phyloP scores from a whole-genome alignment of 2,113 vertebrate species.

The Okapia johnstoni region DNA sequence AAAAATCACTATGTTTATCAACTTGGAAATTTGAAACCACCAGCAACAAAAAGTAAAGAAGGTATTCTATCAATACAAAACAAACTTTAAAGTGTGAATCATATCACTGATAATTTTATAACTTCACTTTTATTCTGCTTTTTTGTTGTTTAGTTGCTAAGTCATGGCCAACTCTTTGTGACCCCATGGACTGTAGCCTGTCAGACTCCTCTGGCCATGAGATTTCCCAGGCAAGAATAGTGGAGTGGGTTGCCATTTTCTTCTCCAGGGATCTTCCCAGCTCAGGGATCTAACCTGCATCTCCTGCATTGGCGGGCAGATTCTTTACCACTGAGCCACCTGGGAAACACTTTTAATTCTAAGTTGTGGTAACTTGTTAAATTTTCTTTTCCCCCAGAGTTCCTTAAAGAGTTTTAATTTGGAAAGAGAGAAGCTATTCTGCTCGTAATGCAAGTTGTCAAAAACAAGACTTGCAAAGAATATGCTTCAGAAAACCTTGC shows the following conservation, averaged over 20 bases:
- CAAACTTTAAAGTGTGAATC: not conserved
- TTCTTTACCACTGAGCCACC: not conserved
- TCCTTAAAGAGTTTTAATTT: not conserved
- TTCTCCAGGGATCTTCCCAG: not conserved
- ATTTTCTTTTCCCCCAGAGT: not conserved
- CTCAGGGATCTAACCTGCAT: not conserved
- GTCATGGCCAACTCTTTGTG: not conserved
- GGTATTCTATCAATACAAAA: not conserved
- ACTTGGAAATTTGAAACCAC: not conserved
- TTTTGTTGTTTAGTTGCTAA: not conserved
- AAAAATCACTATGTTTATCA: not conserved
- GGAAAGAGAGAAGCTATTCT: not conserved
- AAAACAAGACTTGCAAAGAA: constrained; percentile 16
- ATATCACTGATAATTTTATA: not conserved
- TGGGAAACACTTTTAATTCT: not conserved
- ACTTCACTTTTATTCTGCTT: not conserved
- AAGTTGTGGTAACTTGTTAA: not conserved
- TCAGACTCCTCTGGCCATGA: not conserved
- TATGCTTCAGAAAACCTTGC: not conserved
- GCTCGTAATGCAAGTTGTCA: not conserved
- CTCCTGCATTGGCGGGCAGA: not conserved
- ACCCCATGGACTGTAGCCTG: not conserved
- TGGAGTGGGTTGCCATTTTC: not conserved
- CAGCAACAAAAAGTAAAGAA: not conserved
- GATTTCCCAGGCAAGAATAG: not conserved